phyloP scores from a whole-genome alignment of 2,888 invertebrate species.

The Villa cingulata region DNA sequence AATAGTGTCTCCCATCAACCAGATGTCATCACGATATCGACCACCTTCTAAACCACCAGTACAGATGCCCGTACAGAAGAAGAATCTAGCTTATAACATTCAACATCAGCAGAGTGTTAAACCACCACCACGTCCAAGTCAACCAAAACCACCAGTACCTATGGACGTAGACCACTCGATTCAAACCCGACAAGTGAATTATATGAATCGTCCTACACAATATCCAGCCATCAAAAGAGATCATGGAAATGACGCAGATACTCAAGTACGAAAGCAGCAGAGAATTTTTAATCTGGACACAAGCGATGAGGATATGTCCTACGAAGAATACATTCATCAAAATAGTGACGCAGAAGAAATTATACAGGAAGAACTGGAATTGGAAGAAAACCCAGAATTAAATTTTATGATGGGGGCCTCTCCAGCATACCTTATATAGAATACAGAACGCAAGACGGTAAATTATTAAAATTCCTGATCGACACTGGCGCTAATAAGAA shows the following conservation, averaged over 20 bases:
- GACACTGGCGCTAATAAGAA: background rate
- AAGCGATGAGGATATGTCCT: background rate
- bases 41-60: too few relatives aligned
- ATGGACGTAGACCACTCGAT: slow-evolving; percentile 5
- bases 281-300: background rate
- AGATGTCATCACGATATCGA: too few relatives aligned
- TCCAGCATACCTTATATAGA: slow-evolving; percentile 3
- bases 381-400: too few relatives aligned
- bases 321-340: background rate
- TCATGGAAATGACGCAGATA: background rate
- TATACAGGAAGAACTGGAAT: too few relatives aligned
- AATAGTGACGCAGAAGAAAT: too few relatives aligned
- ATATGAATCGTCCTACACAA: background rate
- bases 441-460: background rate
- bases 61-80: too few relatives aligned
- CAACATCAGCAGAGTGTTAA: too few relatives aligned
- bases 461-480: background rate
- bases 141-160: background rate
- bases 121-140: background rate
- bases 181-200: background rate
- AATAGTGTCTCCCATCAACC: slow-evolving; percentile 1
- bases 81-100: too few relatives aligned
- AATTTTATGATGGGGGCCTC: background rate
- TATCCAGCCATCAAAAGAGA: background rate
- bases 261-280: background rate